These are phyloP conservation scores for Nothocercus julius DNA, from an alignment of 2,113 vertebrate species.

Conservation along the genomic window DNA sequence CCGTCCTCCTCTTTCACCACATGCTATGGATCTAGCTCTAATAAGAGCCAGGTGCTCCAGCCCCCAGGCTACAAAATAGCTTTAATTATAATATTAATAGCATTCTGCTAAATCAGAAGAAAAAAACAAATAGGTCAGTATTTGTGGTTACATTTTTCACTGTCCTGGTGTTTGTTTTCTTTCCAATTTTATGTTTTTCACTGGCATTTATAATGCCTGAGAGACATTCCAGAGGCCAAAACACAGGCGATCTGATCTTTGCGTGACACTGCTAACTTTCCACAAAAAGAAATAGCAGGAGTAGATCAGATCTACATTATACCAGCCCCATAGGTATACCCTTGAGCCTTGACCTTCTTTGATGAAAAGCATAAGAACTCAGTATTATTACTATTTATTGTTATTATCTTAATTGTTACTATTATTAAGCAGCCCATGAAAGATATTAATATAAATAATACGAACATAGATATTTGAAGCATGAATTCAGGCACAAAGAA, in stretches of 20 bases:
- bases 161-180: constrained; percentile 42
- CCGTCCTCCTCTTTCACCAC: not conserved
- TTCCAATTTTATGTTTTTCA: constrained; percentile 47
- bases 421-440: constrained; percentile 47
- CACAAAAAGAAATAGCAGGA: constrained; percentile 39
- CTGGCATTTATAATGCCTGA: constrained; percentile 53
- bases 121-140: constrained; percentile 34
- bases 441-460: constrained; percentile 51
- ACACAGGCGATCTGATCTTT: constrained; percentile 27
- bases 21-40: not conserved
- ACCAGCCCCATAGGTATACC: constrained; percentile 31
- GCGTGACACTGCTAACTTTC: constrained; percentile 23
- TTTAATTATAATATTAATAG: constrained; percentile 66
- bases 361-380: constrained; percentile 63
- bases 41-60: constrained; percentile 46
- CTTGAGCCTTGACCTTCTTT: constrained; percentile 43
- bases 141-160: constrained; percentile 49
- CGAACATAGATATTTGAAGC: constrained; percentile 25
- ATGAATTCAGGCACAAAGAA: constrained; percentile 1
- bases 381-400: constrained; percentile 59
- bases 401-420: constrained; percentile 62
- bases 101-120: constrained; percentile 38
- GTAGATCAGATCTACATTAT: constrained; percentile 14
- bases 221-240: constrained; percentile 61
- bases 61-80: constrained; percentile 24